Base-by-base conservation (phyloP, 2,797 vertebrate species). In the Scleropages formosus region DNA sequence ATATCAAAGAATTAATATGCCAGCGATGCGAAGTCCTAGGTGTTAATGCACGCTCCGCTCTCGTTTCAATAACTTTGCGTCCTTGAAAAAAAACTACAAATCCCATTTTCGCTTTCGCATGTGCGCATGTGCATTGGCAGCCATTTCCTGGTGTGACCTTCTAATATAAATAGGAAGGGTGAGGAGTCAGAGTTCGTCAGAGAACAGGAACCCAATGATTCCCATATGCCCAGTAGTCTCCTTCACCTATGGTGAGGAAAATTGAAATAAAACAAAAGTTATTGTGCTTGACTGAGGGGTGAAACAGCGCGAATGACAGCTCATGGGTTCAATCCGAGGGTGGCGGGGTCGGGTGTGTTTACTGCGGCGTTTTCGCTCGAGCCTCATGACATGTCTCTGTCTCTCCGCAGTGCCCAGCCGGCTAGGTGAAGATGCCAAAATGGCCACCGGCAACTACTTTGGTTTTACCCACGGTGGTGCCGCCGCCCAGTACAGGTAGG, bases 371-470 rank as follows among this genome's bases (percentile, higher is more conserved):
- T 69, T 70, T 75, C 31, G 24, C 63, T 53, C 31, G 64, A n/a
- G n/a, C n/a, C n/a, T n/a, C n/a, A n/a, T n/a, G n/a, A n/a, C n/a
- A n/a, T 39, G 6, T 31, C 31, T 87, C 82, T 89, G 63, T 78
- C 71, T 75, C 84, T 87, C 92, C 83, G 87, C 95, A 98, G 96
- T 98, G 95, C 96, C 97, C 93, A 94, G 97, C 95, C 97, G 97
- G 95, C 94, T 98, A 86, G 97, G 96, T 94, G 97, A 98, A 96
- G 97, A 98, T 95, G 97, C 96, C 95, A 98, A 98, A 95, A 98
- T 98, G 97, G 97, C 97, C 93, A 98, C 97, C 94, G 95, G 96
- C 94, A 98, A 98, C 93, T 98, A 98, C 91, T 97, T 98, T 93
- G 97, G 96, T 90, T 98, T 98, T 92, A 95, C 95, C 89, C 97